Percentiles rank a stretch among this genome's conserved stretches.
Evolutionary conservation across 2,888 invertebrate species (phyloP).

Genomic region (Athalia circularis): DNA sequence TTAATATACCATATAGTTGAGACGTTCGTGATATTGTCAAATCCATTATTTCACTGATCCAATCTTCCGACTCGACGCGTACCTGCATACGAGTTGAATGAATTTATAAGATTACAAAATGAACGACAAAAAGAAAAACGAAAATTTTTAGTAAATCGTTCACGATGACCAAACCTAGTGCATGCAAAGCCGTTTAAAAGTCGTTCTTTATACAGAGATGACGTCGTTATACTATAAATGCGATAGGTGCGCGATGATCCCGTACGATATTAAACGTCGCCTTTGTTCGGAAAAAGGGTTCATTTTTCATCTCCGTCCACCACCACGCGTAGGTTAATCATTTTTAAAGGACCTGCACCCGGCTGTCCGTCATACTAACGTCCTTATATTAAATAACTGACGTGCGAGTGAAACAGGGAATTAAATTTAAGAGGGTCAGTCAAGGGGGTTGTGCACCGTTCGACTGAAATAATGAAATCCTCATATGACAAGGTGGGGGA

Average conservation of each 20-base stretch:
- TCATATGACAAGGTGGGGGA: not conserved
- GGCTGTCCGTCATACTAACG: slow-evolving; percentile 51
- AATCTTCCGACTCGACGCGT: not conserved
- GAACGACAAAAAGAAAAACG: no score
- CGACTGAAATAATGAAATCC: slow-evolving; percentile 61
- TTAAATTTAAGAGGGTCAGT: slow-evolving; percentile 57
- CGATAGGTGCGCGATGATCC: not conserved
- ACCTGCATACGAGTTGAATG: no score
- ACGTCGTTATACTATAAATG: not conserved
- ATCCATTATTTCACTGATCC: slow-evolving; percentile 2
- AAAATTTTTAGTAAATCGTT: no score
- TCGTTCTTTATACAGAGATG: not conserved
- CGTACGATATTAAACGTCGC: slow-evolving; percentile 53
- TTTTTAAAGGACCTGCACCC: slow-evolving; percentile 67
- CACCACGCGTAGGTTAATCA: slow-evolving; percentile 64
- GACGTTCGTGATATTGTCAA: slow-evolving; percentile 1
- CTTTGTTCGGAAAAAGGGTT: slow-evolving; percentile 59
- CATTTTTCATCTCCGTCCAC: slow-evolving; percentile 66
- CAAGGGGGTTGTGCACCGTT: slow-evolving; percentile 43
- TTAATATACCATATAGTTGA: slow-evolving; percentile 16
- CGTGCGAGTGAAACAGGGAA: slow-evolving; percentile 55
- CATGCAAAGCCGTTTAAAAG: no score
- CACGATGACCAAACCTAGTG: no score
- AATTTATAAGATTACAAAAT: no score
- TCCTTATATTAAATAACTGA: slow-evolving; percentile 51